Percentiles rank a stretch among this genome's conserved stretches.
phyloP scores from a whole-genome alignment of 1,140 invertebrate genomes.

The Idris sp. region DNA sequence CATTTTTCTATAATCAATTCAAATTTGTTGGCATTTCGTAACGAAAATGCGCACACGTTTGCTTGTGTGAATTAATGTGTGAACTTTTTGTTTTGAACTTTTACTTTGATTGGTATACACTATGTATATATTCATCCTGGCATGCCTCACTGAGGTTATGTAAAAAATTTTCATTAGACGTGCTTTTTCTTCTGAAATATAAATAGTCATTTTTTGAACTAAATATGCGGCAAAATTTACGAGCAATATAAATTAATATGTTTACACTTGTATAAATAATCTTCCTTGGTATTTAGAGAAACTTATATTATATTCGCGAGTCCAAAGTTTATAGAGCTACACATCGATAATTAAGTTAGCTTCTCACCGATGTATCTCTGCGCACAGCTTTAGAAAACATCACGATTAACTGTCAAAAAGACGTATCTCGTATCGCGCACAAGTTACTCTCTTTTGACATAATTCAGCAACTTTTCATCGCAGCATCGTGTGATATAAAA shows the following conservation, averaged over 20 bases:
- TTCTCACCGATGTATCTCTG: constrained; percentile 14
- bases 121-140: neutral
- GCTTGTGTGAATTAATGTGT: constrained; percentile 11
- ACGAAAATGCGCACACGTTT: too few relatives aligned
- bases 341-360: constrained; percentile 24
- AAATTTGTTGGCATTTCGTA: constrained; percentile 27
- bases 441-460: constrained; percentile 24
- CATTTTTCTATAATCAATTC: constrained; percentile 28
- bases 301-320: neutral
- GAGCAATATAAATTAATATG: neutral
- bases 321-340: constrained; percentile 7
- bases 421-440: constrained; percentile 15
- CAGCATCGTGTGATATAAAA: too few relatives aligned
- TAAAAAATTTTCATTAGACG: too few relatives aligned
- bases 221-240: too few relatives aligned
- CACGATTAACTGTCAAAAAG: constrained; percentile 38
- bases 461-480: too few relatives aligned
- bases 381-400: constrained; percentile 15
- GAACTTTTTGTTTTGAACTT: constrained; percentile 15
- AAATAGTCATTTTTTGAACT: too few relatives aligned
- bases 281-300: constrained; percentile 4
- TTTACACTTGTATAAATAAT: neutral
- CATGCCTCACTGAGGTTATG: too few relatives aligned
- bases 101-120: neutral
- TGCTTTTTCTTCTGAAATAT: too few relatives aligned